Evolutionary conservation across 2,797 vertebrate genomes (phyloP).

Genomic region (Pseudocheirus occidentalis): DNA sequence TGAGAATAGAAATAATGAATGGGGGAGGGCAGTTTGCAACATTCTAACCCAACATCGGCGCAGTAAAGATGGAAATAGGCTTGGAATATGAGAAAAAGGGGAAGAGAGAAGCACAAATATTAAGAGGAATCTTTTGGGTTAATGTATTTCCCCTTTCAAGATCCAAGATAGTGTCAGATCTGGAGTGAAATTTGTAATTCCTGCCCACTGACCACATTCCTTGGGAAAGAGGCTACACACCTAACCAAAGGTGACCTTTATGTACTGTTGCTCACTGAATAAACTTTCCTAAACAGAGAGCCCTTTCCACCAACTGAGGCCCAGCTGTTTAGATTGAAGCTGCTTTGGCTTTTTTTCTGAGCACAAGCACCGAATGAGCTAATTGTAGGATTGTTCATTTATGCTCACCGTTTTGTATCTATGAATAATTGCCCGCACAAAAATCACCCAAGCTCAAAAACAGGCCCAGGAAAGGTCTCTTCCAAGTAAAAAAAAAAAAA

Average conservation of each 20-base stretch:
- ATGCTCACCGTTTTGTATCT: slow-evolving; percentile 48
- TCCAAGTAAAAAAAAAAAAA: slow-evolving; percentile 28
- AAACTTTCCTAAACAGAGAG: neutral
- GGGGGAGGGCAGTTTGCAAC: slow-evolving; percentile 5
- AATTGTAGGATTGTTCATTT: slow-evolving; percentile 59
- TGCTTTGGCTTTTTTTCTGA: slow-evolving; percentile 37
- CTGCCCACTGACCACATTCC: slow-evolving; percentile 27
- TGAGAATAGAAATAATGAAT: slow-evolving; percentile 13
- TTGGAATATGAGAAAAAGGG: neutral
- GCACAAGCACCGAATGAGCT: slow-evolving; percentile 63
- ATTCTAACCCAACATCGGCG: slow-evolving; percentile 40
- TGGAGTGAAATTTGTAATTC: slow-evolving; percentile 44
- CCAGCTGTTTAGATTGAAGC: slow-evolving; percentile 49
- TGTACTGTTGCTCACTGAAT: slow-evolving; percentile 40
- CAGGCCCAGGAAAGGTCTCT: slow-evolving; percentile 32
- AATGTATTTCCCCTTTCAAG: slow-evolving; percentile 54
- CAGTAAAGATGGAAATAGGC: slow-evolving; percentile 11
- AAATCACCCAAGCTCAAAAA: slow-evolving; percentile 52
- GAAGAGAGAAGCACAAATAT: slow-evolving; percentile 61
- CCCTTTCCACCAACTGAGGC: slow-evolving; percentile 43
- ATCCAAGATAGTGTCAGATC: slow-evolving; percentile 44
- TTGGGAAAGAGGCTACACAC: slow-evolving; percentile 55
- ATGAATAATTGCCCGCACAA: slow-evolving; percentile 61
- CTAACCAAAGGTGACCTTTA: slow-evolving; percentile 57
- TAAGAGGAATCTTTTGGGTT: slow-evolving; percentile 27